Evolutionary conservation across 2,113 vertebrate species (phyloP).

Genomic region (Odocoileus hemionus): DNA sequence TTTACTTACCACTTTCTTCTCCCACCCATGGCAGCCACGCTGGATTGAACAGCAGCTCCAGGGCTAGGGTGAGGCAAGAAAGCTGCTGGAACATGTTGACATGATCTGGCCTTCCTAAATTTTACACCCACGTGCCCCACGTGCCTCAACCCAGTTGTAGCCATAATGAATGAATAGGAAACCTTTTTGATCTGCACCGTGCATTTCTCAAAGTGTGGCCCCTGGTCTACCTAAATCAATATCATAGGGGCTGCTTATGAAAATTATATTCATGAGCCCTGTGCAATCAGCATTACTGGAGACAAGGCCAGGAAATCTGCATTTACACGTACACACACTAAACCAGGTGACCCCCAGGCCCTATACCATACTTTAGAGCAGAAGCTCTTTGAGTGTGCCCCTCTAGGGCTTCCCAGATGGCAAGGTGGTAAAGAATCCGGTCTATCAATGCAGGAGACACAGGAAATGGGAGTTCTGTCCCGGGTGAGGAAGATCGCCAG

Average conservation of each 20-base stretch:
- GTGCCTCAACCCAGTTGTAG: background rate
- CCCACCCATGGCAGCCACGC: background rate
- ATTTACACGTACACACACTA: background rate
- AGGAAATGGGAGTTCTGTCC: background rate
- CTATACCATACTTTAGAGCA: background rate
- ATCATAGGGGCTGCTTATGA: background rate
- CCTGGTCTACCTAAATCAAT: background rate
- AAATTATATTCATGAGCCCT: background rate
- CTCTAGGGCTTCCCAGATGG: background rate
- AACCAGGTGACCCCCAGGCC: background rate
- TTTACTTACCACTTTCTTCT: background rate
- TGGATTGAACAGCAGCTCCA: background rate
- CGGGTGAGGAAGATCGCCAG: background rate
- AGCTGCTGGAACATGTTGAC: background rate
- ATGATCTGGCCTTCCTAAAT: background rate
- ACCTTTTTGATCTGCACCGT: background rate
- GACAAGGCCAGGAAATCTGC: background rate
- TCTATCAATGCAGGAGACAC: background rate
- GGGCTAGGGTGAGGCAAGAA: background rate
- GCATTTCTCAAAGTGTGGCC: background rate
- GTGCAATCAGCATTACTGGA: background rate
- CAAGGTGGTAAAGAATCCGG: background rate
- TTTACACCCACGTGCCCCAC: background rate
- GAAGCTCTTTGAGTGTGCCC: background rate
- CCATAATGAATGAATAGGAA: background rate